A percentile compares a stretch with the other conserved stretches of the same genome.
These are phyloP conservation scores for Linurgus olivaceus DNA, from an alignment of 2,797 vertebrate genomes.

Conservation along the genomic window DNA sequence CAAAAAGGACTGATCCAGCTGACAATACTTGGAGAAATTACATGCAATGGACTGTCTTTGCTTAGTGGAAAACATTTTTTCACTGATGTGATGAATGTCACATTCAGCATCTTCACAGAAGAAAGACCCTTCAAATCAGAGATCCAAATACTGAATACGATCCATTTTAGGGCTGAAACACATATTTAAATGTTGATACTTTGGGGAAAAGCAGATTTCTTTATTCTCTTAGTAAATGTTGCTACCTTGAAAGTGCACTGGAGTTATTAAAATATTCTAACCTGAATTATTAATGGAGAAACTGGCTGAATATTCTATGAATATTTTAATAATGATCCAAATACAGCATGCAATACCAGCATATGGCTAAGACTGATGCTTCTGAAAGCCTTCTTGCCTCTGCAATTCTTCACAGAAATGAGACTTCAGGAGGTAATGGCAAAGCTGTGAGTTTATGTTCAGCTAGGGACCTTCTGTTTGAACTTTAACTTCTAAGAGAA, in stretches of 20 bases:
- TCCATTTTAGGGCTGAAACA: not conserved
- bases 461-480: conserved; percentile 24
- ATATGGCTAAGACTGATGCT: not conserved
- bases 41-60: not conserved
- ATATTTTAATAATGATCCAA: conserved; percentile 51
- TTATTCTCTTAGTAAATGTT: not conserved
- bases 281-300: conserved; percentile 45
- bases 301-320: conserved; percentile 37
- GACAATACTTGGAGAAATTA: not conserved
- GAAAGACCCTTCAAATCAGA: not conserved
- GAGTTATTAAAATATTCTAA: conserved; percentile 38
- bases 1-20: not conserved
- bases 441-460: conserved; percentile 7
- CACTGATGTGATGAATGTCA: not conserved
- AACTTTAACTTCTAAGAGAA: conserved; percentile 41
- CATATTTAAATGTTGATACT: not conserved
- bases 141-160: not conserved
- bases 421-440: conserved; percentile 11
- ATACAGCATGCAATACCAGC: not conserved
- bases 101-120: not conserved
- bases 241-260: conserved; percentile 7
- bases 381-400: not conserved
- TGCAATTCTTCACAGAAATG: conserved; percentile 15
- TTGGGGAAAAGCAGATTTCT: not conserved
- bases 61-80: fast-evolving